Evolutionary conservation across 2,113 vertebrate genomes (phyloP).

Genomic region (Opisthocomus hoazin): DNA sequence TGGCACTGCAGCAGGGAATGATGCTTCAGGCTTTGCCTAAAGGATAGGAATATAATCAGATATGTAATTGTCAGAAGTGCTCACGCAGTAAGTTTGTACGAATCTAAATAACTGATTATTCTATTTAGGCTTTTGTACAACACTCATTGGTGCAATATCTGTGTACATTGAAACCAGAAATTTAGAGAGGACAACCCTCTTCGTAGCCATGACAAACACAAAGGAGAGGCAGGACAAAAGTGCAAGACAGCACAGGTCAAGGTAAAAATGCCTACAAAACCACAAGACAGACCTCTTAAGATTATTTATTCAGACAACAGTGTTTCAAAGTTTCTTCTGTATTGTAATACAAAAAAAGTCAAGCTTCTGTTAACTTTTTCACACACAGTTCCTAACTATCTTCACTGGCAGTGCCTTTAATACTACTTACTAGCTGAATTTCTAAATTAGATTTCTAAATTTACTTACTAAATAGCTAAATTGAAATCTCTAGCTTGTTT

Average conservation of each 20-base stretch:
- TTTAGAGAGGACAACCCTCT: background rate
- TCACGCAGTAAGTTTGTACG: background rate
- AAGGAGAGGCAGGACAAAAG: background rate
- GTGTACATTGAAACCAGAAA: accelerated
- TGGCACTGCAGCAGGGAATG: slow-evolving; percentile 81
- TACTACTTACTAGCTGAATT: background rate
- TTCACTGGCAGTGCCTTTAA: background rate
- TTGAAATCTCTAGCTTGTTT: background rate
- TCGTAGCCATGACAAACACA: background rate
- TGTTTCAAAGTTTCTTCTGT: background rate
- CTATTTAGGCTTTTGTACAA: background rate
- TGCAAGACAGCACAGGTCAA: background rate
- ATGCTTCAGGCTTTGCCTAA: slow-evolving; percentile 90
- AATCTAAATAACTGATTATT: background rate
- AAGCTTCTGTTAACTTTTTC: background rate
- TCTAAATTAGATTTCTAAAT: background rate
- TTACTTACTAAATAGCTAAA: background rate
- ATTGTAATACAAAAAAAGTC: background rate
- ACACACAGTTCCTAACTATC: background rate
- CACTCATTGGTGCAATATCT: background rate
- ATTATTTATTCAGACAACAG: background rate
- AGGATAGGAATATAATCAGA: background rate
- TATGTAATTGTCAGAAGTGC: background rate
- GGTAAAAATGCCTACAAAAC: background rate
- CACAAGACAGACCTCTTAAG: background rate